Conservation (phyloP, 2,113 vertebrate species). For the Apeltes quadracus region DNA sequence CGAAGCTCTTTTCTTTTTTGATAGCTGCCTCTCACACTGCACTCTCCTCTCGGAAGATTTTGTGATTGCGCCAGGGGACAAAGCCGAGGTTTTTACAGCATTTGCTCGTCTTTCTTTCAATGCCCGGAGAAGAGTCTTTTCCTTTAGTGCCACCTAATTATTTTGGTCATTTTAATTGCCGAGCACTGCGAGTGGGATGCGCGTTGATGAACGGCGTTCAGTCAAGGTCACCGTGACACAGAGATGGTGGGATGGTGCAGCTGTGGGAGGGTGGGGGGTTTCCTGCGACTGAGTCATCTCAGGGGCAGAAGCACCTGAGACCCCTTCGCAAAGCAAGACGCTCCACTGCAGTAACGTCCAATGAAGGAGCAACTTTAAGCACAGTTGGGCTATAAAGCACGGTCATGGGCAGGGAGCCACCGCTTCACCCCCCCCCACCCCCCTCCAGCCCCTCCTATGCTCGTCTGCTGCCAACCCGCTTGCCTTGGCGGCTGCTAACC, state of each 20-base stretch:
- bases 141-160: conserved; percentile 64
- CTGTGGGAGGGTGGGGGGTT: conserved; percentile 51
- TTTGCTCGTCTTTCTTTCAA: conserved; percentile 30
- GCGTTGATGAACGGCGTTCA: conserved; percentile 48
- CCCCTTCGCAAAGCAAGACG: conserved; percentile 38
- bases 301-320: conserved; percentile 52
- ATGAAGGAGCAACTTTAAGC: conserved; percentile 25
- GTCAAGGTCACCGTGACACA: conserved; percentile 72
- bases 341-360: conserved; percentile 9
- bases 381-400: neutral
- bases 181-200: conserved; percentile 61
- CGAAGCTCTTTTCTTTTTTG: conserved; percentile 65
- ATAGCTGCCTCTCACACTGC: conserved; percentile 56
- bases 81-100: neutral
- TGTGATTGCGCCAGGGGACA: conserved; percentile 43
- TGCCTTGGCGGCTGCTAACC: conserved; percentile 71
- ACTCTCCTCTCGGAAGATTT: conserved; percentile 37
- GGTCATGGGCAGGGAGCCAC: conserved; percentile 10
- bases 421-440: conserved; percentile 15
- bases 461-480: conserved; percentile 55
- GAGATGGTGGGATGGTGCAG: conserved; percentile 61
- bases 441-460: conserved; percentile 49
- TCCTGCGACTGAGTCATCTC: conserved; percentile 73
- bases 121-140: conserved; percentile 31
- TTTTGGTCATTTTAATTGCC: conserved; percentile 72